phyloP scores from a whole-genome alignment of 2,113 vertebrate species.

The Microtus ochrogaster region DNA sequence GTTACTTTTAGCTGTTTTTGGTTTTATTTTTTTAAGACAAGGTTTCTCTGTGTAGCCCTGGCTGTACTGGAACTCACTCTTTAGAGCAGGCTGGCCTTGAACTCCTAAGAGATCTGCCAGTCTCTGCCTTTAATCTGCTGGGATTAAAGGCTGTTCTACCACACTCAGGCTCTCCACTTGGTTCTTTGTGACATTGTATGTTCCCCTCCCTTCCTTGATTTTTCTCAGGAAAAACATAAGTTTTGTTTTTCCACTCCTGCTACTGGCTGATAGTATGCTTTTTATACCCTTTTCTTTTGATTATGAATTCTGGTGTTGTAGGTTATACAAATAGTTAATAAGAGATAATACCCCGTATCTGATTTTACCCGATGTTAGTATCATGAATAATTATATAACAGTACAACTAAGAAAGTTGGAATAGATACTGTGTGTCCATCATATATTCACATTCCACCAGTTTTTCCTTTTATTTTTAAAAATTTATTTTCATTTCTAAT shows the following conservation, averaged over 20 bases:
- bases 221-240: conserved; percentile 52
- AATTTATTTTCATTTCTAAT: not conserved
- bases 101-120: not conserved
- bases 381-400: not conserved
- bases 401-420: conserved; percentile 3
- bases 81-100: not conserved
- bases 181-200: not conserved
- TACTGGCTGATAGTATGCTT: not conserved
- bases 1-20: not conserved
- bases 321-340: not conserved
- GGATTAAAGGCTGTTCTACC: not conserved
- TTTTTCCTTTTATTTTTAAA: not conserved
- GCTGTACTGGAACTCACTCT: too few relatives aligned
- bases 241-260: not conserved
- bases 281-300: conserved; percentile 27
- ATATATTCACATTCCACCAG: conserved; percentile 12
- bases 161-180: not conserved
- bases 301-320: conserved; percentile 53
- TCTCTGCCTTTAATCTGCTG: too few relatives aligned
- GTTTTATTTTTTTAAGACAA: not conserved
- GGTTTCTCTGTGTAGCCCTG: not conserved
- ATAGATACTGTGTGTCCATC: not conserved
- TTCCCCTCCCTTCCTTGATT: not conserved
- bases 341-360: conserved; percentile 30
- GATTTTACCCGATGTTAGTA: not conserved